phyloP scores from a whole-genome alignment of 2,797 vertebrate genomes.

The Cryptoprocta ferox region DNA sequence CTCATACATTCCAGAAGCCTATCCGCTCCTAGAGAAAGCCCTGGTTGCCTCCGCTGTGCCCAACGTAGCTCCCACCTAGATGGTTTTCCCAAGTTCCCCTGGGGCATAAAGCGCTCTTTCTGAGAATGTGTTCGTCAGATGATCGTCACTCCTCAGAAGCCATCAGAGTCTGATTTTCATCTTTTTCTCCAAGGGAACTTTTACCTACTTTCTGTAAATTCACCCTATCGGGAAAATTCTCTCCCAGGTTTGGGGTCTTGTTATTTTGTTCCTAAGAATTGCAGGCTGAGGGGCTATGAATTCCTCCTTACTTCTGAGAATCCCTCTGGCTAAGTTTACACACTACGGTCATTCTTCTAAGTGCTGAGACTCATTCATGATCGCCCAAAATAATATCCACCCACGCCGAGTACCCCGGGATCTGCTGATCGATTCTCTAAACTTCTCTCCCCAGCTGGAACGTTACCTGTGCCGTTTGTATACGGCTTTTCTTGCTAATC shows the following conservation, averaged over 20 bases:
- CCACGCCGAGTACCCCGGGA: neutral
- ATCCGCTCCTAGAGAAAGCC: neutral
- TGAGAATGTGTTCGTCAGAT: neutral
- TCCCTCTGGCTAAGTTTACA: neutral
- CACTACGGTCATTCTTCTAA: neutral
- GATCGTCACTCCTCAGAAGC: neutral
- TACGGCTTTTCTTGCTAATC: neutral
- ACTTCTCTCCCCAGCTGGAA: neutral
- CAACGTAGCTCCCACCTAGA: neutral
- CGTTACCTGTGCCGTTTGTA: neutral
- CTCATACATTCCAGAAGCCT: neutral
- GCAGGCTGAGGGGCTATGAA: neutral
- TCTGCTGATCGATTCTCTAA: neutral
- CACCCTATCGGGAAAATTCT: neutral
- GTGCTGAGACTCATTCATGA: neutral
- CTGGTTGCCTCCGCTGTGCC: neutral
- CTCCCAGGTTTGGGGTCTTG: neutral
- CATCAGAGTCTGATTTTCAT: neutral
- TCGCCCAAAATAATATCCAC: neutral
- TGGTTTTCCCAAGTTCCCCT: neutral
- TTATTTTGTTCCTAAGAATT: neutral
- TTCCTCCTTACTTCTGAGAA: neutral
- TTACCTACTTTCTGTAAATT: neutral
- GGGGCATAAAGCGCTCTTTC: neutral
- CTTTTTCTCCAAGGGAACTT: slow-evolving; percentile 4